These are phyloP conservation scores for Octodon degus DNA, from an alignment of 2,113 vertebrate species.

Conservation along the genomic window DNA sequence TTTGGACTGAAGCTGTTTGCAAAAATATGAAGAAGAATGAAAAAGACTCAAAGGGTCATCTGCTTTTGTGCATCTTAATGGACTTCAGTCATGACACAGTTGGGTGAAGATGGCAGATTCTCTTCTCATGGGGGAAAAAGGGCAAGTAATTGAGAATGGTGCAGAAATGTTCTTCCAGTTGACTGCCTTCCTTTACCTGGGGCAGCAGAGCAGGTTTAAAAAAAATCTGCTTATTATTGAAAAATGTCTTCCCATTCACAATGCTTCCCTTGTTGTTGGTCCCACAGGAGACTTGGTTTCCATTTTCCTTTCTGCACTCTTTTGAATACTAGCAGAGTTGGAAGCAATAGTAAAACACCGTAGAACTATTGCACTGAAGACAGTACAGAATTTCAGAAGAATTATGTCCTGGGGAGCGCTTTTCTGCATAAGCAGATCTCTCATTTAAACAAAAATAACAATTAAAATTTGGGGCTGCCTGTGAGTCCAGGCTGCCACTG, in stretches of 20 bases:
- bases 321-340: not conserved
- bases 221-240: not conserved
- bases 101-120: not conserved
- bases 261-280: not conserved
- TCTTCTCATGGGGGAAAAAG: not conserved
- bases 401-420: no score
- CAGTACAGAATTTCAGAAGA: not conserved
- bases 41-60: not conserved
- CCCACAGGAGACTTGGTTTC: not conserved
- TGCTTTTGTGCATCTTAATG: not conserved
- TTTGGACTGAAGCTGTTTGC: constrained; percentile 35
- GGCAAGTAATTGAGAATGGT: constrained; percentile 1
- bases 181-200: not conserved
- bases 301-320: not conserved
- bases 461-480: not conserved
- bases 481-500: not conserved
- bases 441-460: not conserved
- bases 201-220: not conserved
- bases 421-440: not conserved
- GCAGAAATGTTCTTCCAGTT: not conserved
- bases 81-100: not conserved
- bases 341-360: not conserved
- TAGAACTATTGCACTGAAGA: not conserved
- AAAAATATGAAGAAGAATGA: constrained; percentile 33
- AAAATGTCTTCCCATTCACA: not conserved